phyloP scores from a whole-genome alignment of 2,888 invertebrate species.

The Hypolimnas misippus region DNA sequence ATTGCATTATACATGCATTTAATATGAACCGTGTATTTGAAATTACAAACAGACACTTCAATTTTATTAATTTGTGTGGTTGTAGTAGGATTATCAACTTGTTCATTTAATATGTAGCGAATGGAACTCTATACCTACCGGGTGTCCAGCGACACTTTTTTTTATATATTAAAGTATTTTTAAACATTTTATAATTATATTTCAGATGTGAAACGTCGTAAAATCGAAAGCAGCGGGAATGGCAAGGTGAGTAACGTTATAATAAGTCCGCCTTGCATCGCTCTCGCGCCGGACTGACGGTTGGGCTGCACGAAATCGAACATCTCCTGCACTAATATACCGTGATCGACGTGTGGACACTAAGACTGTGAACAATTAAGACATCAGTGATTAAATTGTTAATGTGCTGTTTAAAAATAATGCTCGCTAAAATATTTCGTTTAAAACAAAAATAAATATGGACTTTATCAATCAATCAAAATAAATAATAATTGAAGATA shows the following conservation, averaged over 20 bases:
- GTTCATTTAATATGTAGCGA: too few relatives aligned
- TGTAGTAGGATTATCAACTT: too few relatives aligned
- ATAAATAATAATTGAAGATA: not conserved
- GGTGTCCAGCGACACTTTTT: too few relatives aligned
- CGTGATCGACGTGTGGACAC: not conserved
- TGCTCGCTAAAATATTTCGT: not conserved
- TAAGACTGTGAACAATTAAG: constrained; percentile 7
- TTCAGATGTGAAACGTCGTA: constrained; percentile 92
- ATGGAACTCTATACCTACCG: too few relatives aligned
- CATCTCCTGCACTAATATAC: not conserved
- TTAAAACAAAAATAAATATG: not conserved
- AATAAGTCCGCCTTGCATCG: constrained; percentile 69
- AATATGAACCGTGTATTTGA: too few relatives aligned
- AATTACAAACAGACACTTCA: too few relatives aligned
- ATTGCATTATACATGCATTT: too few relatives aligned
- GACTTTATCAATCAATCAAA: not conserved
- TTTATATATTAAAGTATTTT: too few relatives aligned
- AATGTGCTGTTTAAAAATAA: constrained; percentile 5
- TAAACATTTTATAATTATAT: too few relatives aligned
- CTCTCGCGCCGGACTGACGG: constrained; percentile 81
- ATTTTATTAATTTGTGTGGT: too few relatives aligned
- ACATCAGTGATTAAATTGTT: constrained; percentile 9
- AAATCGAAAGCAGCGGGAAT: constrained; percentile 89
- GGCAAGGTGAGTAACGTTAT: constrained; percentile 92
- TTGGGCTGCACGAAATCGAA: constrained; percentile 81